Evolutionary conservation across 2,113 vertebrate genomes (phyloP), one percentile per base, ranked within the genome.

Genomic region (Toxotes chatareus): DNA sequence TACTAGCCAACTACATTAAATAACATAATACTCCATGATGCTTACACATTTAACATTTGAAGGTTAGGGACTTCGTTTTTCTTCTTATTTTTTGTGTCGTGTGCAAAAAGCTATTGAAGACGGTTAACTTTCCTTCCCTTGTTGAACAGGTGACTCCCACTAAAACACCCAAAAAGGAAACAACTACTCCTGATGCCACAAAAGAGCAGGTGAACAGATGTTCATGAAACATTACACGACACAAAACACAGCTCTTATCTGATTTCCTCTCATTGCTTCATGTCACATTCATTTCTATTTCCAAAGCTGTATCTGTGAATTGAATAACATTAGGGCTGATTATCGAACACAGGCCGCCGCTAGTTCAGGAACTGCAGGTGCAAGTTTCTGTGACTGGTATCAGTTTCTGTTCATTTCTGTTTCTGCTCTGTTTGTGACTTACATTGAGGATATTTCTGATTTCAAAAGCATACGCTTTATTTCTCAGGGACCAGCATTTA

Each of bases 81-180:
- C 34, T 56, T 66, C 7, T 64, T 4, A 3, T 57, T 21, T 49
- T 79, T 40, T 61, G 36, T 73, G 5, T 47, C 32, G 21, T 16
- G 6, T 14, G n/a, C 34, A 67, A 55, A 40, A 83, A 56, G 31
- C 68, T 46, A 23, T 44, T 84, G 38, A 73, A 86, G 9, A 61
- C 63, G 11, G 23, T 36, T 27, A 27, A 27, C 27, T 74, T 73
- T 72, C 42, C 68, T 85, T 76, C 64, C 38, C 3, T 67, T 92
- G 62, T 82, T 78, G 55, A 61, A 19, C 91, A 96, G 95, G 94
- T 91, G 80, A 79, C 88, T 72, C 79, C 95, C 38, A 91, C 92
- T 77, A 96, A 95, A 93, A 79, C 93, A 19, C 60, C 92, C 88
- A 96, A 95, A 93, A 91, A 94, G 86, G 94, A 92, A 77, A 82